A percentile compares a stretch with the other conserved stretches of the same genome.
These are phyloP conservation scores for Lochmaea capreae DNA, from an alignment of 2,888 invertebrate species.

Conservation along the genomic window DNA sequence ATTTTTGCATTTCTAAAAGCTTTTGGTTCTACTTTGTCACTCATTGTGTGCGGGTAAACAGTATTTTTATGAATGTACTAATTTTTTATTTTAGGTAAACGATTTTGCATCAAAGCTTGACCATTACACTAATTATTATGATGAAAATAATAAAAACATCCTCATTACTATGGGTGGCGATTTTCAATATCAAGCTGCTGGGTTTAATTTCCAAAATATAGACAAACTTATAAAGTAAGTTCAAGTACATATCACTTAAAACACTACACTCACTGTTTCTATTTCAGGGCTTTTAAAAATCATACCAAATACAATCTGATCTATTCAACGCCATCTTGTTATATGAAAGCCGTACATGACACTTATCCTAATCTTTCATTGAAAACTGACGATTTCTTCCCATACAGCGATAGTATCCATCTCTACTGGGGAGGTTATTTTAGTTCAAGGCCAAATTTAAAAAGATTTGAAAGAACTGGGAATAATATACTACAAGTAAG, in stretches of 20 bases:
- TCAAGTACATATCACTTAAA: too few species aligned
- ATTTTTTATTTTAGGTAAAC: slow-evolving; percentile 53
- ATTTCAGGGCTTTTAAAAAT: slow-evolving; percentile 54
- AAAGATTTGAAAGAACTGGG: slow-evolving; percentile 79
- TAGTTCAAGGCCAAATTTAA: slow-evolving; percentile 83
- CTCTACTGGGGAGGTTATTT: slow-evolving; percentile 95
- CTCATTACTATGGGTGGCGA: slow-evolving; percentile 76
- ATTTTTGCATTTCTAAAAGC: too few species aligned
- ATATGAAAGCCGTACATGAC: slow-evolving; percentile 80
- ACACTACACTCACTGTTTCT: too few species aligned
- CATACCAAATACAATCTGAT: slow-evolving; percentile 74
- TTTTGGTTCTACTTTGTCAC: too few species aligned
- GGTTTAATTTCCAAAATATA: slow-evolving; percentile 71
- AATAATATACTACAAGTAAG: slow-evolving; percentile 79
- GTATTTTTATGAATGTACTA: too few species aligned
- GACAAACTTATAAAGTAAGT: slow-evolving; percentile 67
- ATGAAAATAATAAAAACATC: slow-evolving; percentile 68
- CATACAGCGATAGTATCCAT: slow-evolving; percentile 85
- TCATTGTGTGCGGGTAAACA: too few species aligned
- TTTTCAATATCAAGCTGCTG: slow-evolving; percentile 73
- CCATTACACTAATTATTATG: slow-evolving; percentile 62
- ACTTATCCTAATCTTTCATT: slow-evolving; percentile 74
- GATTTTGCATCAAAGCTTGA: slow-evolving; percentile 56
- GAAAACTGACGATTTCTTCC: slow-evolving; percentile 90
- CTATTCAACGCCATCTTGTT: slow-evolving; percentile 88